Conservation (phyloP, 1,140 invertebrate species). For the Riptortus pedestris region DNA sequence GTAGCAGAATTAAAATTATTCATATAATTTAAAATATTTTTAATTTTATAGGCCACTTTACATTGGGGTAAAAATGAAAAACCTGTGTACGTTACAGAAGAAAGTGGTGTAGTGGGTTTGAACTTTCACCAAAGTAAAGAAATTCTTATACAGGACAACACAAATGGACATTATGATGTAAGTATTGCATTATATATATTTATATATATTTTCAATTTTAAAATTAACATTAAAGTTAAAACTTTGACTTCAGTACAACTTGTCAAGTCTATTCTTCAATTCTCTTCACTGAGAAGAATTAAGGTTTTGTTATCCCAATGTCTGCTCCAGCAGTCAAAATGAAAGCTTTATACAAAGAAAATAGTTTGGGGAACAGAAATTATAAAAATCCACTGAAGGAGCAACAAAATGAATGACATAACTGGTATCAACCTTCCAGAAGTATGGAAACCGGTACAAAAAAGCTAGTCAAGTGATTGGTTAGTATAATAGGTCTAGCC, state of each 20-base stretch:
- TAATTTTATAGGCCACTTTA: conserved; percentile 48
- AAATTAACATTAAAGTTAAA: not conserved
- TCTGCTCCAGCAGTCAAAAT: too few relatives aligned
- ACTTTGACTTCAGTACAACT: not conserved
- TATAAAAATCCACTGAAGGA: too few relatives aligned
- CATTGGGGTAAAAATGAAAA: conserved; percentile 71
- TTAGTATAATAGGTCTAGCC: too few relatives aligned
- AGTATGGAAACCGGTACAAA: too few relatives aligned
- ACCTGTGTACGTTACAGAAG: conserved; percentile 68
- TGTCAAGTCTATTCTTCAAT: not conserved
- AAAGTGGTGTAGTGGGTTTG: conserved; percentile 70
- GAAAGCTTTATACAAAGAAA: too few relatives aligned
- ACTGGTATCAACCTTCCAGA: too few relatives aligned
- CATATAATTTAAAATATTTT: not conserved
- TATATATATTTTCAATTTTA: not conserved
- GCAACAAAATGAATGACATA: too few relatives aligned
- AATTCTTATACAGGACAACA: conserved; percentile 61
- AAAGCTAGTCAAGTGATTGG: too few relatives aligned
- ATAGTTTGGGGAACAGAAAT: too few relatives aligned
- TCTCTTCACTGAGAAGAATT: too few relatives aligned
- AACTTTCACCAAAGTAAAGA: conserved; percentile 85
- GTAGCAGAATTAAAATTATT: too few relatives aligned
- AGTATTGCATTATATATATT: conserved; percentile 28
- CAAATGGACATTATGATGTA: conserved; percentile 51
- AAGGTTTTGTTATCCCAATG: too few relatives aligned